Percentiles rank a stretch among this genome's conserved stretches.
These are phyloP conservation scores for Murina feae DNA, from an alignment of 2,113 vertebrate species.

Conservation along the genomic window DNA sequence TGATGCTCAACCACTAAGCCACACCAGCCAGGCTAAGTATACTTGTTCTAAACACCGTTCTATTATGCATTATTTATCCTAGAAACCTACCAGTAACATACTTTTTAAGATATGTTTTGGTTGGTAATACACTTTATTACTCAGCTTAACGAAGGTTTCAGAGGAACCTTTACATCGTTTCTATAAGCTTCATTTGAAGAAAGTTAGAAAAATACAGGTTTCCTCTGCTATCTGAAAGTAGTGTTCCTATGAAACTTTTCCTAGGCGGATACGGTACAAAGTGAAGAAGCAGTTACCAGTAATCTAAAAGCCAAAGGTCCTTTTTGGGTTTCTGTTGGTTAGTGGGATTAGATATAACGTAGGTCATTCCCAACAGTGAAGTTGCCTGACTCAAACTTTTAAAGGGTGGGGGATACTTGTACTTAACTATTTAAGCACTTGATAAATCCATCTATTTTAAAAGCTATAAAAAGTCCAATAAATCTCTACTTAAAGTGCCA, in stretches of 20 bases:
- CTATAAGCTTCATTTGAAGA: slow-evolving; percentile 15
- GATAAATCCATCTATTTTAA: slow-evolving; percentile 22
- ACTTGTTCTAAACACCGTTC: neutral
- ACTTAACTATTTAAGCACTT: neutral
- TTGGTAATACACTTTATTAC: neutral
- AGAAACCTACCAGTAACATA: neutral
- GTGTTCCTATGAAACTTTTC: neutral
- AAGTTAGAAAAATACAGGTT: slow-evolving; percentile 11
- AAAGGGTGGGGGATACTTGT: neutral
- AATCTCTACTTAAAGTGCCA: slow-evolving; percentile 27
- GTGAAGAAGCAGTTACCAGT: neutral
- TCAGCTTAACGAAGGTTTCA: slow-evolving; percentile 7
- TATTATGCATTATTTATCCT: neutral
- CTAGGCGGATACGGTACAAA: neutral
- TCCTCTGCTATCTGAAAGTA: neutral
- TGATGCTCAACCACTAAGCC: neutral
- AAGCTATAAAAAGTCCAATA: slow-evolving; percentile 36
- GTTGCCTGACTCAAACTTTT: neutral
- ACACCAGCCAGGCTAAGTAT: neutral
- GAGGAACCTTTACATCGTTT: slow-evolving; percentile 4
- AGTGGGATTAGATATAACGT: neutral
- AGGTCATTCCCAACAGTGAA: neutral
- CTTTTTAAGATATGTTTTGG: slow-evolving; percentile 7
- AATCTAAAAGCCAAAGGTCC: neutral
- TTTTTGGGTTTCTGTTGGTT: neutral